Base-by-base conservation (phyloP, 2,888 invertebrate species). In the Eilema caniola region DNA sequence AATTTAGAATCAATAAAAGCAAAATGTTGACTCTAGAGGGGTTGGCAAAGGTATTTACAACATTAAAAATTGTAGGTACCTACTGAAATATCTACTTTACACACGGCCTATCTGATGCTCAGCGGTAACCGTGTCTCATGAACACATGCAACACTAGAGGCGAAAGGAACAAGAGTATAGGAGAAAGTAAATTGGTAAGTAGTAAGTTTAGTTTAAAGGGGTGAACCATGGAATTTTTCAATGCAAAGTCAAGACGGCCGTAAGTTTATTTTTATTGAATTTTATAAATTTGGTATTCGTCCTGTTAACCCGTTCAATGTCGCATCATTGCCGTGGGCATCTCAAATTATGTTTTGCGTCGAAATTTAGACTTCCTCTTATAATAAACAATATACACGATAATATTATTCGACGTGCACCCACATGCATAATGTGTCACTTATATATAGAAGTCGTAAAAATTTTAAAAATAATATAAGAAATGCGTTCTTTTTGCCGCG, bases 301-400 rank as follows among this genome's bases (percentile, higher is more conserved):
- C 81, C 77, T 74, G 65, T 66, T 62, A 64, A 23, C 25, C 12
- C 59, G 62, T 69, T 28, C 12, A 61, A 72, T 69, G 53, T 61
- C 25, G 25, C 28, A 14, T 12, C 31, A 2, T 23, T 14, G 24
- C 71, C 71, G 87, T 89, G 82, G 89, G 88, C 80, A 87, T 83
- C 74, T 74, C 62, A 80, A 85, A 84, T 86, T 87, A 89, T 88
- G 82, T 75, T 70, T 73, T 82, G 82, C 78, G 85, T 86, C 84
- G 82, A 88, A 88, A 86, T 81, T 83, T 82, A 77, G 84, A 83
- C 67, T 68, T 76, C 78, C 70, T 73, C 75, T 68, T 75, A 67
- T 37, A 72, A 73, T 57, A 73, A 74, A 73, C 79, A 74, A 72
- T 75, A 66, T 77, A 70, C 67, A 71, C 56, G 67, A 79, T 77